A percentile compares a stretch with the other conserved stretches of the same genome.
Evolutionary conservation across 2,888 invertebrate species (phyloP).

Genomic region (Pharmacophagus antenor): DNA sequence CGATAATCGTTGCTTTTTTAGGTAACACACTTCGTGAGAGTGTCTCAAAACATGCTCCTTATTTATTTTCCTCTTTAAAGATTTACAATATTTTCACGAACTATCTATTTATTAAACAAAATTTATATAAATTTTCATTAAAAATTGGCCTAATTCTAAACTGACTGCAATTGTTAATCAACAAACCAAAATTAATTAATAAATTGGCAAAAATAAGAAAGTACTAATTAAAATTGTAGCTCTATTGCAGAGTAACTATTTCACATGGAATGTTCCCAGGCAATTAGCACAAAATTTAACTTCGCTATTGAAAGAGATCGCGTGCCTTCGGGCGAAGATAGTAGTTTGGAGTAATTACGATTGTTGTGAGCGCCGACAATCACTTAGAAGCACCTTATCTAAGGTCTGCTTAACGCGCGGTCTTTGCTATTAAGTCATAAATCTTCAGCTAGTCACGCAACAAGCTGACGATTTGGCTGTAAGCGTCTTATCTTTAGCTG

Average conservation of each 20-base stretch:
- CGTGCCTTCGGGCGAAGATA: slow-evolving; percentile 71
- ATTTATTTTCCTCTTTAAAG: too few species aligned
- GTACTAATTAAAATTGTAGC: neutral
- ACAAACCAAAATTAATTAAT: too few species aligned
- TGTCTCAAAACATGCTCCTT: too few species aligned
- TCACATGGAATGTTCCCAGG: slow-evolving; percentile 44
- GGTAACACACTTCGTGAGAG: too few species aligned
- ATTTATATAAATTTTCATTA: too few species aligned
- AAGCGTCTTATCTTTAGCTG: slow-evolving; percentile 70
- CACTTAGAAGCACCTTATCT: slow-evolving; percentile 80
- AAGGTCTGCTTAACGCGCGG: slow-evolving; percentile 77
- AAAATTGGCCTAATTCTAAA: too few species aligned
- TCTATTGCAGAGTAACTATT: slow-evolving; percentile 1
- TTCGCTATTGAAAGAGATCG: slow-evolving; percentile 70
- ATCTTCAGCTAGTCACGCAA: slow-evolving; percentile 75
- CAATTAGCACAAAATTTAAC: slow-evolving; percentile 71
- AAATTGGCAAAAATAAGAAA: neutral
- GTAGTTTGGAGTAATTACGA: slow-evolving; percentile 79
- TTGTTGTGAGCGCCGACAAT: slow-evolving; percentile 80
- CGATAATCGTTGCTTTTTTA: neutral
- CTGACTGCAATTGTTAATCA: too few species aligned
- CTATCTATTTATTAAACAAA: too few species aligned
- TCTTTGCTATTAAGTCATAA: slow-evolving; percentile 79
- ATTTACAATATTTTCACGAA: too few species aligned
- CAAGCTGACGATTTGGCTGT: slow-evolving; percentile 68